phyloP scores from a whole-genome alignment of 2,888 invertebrate genomes.

The Epinotia nisella region DNA sequence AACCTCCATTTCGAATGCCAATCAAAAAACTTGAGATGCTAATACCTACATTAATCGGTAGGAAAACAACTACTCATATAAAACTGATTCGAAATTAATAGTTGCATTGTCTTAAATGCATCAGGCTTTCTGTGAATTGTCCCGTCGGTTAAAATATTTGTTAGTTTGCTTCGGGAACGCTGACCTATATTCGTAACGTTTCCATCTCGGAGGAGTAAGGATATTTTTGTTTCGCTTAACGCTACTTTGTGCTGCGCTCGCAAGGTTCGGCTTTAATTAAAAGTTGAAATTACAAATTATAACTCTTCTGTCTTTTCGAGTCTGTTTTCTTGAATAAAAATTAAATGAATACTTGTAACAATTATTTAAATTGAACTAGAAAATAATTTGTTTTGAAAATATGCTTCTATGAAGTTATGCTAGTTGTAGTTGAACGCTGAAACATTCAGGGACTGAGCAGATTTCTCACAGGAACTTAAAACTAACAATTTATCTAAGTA shows the following conservation, averaged over 20 bases:
- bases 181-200: conserved; percentile 74
- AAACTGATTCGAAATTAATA: neutral
- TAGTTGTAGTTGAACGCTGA: no score
- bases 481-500: no score
- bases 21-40: no score
- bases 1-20: no score
- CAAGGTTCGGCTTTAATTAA: conserved; percentile 54
- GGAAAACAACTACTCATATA: neutral
- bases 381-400: no score
- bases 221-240: conserved; percentile 73
- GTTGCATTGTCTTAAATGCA: neutral
- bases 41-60: neutral
- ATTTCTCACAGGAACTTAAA: no score
- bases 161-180: conserved; percentile 65
- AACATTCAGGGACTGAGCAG: no score
- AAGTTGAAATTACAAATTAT: conserved; percentile 21
- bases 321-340: neutral
- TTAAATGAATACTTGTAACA: no score
- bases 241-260: conserved; percentile 68
- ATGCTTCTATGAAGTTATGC: no score
- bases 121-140: conserved; percentile 50
- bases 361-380: no score
- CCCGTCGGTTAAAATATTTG: conserved; percentile 64
- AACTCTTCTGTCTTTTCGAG: neutral
- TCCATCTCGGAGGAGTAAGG: conserved; percentile 67